Percentiles rank a stretch among this genome's conserved stretches.
These are phyloP conservation scores for Fragum fragum DNA, from an alignment of 2,888 invertebrate genomes.

Conservation along the genomic window DNA sequence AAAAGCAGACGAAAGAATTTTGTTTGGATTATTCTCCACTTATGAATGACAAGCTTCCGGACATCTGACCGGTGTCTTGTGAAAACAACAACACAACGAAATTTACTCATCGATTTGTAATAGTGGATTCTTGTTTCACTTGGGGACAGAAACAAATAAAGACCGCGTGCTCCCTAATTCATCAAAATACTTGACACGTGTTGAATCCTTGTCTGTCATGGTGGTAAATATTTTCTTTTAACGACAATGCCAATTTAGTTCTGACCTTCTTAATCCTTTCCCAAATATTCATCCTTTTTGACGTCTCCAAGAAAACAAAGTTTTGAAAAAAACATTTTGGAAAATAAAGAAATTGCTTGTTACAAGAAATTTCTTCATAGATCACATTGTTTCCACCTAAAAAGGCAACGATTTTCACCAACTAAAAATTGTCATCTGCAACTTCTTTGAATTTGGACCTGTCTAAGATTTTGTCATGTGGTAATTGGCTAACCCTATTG, in stretches of 20 bases:
- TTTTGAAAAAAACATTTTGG: too few species aligned
- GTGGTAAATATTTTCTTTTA: constrained; percentile 10
- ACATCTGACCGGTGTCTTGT: constrained; percentile 27
- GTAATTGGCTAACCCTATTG: too few species aligned
- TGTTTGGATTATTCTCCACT: constrained; percentile 21
- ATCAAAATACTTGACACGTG: constrained; percentile 28
- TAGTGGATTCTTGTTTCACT: constrained; percentile 24
- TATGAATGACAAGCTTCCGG: constrained; percentile 26
- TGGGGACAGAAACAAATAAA: constrained; percentile 27
- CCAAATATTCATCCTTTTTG: too few species aligned
- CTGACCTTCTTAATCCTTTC: too few species aligned
- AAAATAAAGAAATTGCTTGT: too few species aligned
- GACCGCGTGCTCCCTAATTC: constrained; percentile 10
- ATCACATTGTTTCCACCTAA: too few species aligned
- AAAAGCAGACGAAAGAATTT: constrained; percentile 22
- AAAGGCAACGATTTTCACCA: too few species aligned
- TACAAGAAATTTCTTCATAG: too few species aligned
- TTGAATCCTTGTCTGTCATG: constrained; percentile 1
- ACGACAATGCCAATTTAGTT: background rate
- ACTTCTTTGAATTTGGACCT: too few species aligned
- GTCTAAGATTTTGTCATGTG: too few species aligned
- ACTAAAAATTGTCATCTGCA: too few species aligned
- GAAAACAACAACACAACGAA: constrained; percentile 25
- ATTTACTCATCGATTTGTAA: constrained; percentile 31
- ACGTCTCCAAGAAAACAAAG: too few species aligned